Base-by-base conservation (phyloP, 2,113 vertebrate species). In the Scolopax mira region DNA sequence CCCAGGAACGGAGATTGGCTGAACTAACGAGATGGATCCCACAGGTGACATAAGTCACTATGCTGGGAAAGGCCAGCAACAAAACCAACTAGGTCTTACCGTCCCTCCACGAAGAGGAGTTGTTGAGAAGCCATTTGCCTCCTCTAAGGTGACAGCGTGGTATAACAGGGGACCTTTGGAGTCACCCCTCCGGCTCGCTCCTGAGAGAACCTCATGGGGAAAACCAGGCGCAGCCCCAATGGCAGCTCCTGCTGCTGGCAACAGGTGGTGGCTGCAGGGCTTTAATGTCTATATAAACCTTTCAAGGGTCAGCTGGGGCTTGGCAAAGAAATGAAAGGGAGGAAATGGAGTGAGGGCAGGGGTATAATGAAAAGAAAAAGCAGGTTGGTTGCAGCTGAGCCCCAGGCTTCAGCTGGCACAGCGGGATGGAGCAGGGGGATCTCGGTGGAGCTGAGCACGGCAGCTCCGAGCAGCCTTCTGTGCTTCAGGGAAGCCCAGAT, bases 371-470 rank as follows among this genome's bases (percentile, higher is more conserved):
- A 64, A 87, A 69, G 48, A 33, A 67, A 52, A 88, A 30, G 1
- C 41, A 31, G 82, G 17, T 3, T 79, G 6, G 8, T 49, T 71
- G 52, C 24, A 39, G 54, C 77, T 2, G 10, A n/a, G 60, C 28
- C 54, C 30, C 46, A 8, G 25, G 2, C 57, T 28, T 27, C 41
- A 5, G 1, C 27, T 1, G 1, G 49, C 46, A 37, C 51, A n/a
- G 46, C 0, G 1, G n/a, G 67, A 66, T 1, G 13, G 0, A 46
- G 67, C 60, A 30, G 39, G 39, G 64, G 44, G 61, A 55, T 55
- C 85, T 48, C 0, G 0, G 21, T 5, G 33, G 81, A 87, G 64
- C 73, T 31, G 55, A 48, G 37, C 10, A 8, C 1, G 4, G 54
- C 71, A 66, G 71, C 64, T 62, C 71, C 27, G 16, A 70, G 55